Evolutionary conservation across 1,140 invertebrate genomes (phyloP), one percentile per base, ranked within the genome.

Genomic region (Augochlora pura): DNA sequence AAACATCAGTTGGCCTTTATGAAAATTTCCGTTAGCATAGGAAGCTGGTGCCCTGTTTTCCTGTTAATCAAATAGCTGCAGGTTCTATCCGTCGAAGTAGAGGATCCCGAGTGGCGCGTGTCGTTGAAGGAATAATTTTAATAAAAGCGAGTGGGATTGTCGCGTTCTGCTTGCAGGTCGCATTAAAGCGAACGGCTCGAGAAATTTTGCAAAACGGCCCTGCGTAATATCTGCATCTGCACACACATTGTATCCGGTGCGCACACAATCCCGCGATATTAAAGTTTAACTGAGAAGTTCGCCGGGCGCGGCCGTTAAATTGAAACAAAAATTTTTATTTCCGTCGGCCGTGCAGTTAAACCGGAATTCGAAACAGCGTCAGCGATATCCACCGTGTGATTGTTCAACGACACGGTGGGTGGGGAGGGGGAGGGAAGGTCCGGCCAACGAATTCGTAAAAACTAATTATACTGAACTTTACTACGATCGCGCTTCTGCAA

Each of bases 221-320:
- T 32, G 1, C 0, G 21, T 57, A n/a, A 57, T 57, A n/a, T 57
- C n/a, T 57, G 16, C 14, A 18, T 52, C 16, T 52, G 49, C 49
- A 52, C 18, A 52, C 16, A 16, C 49, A 52, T 21, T 52, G 49
- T 52, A 52, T 52, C 54, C 18, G 18, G 18, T 7, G 54, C 7
- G 54, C 54, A 21, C 21, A 57, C n/a, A 7, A 57, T 57, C 6
- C 38, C 3, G 21, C 21, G 32, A 42, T 65, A 42, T 65, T 49
- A 62, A 77, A 70, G 69, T 70, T 77, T 70, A 38, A 77, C 62
- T 70, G 66, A 39, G 16, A 10, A 25, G 21, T 65, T 39, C 39
- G 7, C 49, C 7, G 18, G 21, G n/a, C 9, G 10, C 39, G 10
- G 27, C 14, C 6, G 39, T 32, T 32, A 52, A 77, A 25, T 39